A percentile compares a stretch with the other conserved stretches of the same genome.
These are phyloP conservation scores for Champsocephalus gunnari DNA, from an alignment of 2,797 vertebrate genomes.

Conservation along the genomic window DNA sequence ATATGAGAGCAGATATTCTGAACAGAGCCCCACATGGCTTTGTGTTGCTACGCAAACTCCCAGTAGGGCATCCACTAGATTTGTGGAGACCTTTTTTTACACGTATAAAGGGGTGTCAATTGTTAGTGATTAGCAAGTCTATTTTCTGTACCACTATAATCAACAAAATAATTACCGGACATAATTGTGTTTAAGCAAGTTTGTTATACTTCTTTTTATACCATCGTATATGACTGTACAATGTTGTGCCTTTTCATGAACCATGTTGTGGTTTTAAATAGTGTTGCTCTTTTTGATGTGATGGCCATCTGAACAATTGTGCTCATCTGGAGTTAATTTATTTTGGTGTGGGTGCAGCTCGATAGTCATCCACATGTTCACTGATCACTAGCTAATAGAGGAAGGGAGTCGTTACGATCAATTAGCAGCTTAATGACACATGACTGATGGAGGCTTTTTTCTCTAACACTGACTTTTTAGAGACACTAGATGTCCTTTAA, in stretches of 20 bases:
- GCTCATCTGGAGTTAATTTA: conserved; percentile 63
- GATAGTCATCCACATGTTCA: conserved; percentile 68
- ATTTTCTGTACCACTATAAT: conserved; percentile 32
- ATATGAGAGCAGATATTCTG: conserved; percentile 55
- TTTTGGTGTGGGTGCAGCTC: conserved; percentile 56
- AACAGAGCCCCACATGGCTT: conserved; percentile 49
- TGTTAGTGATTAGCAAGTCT: conserved; percentile 39
- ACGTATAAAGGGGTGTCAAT: background rate
- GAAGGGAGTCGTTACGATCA: conserved; percentile 46
- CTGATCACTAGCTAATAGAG: conserved; percentile 55
- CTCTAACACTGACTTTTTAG: conserved; percentile 14
- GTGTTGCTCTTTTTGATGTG: conserved; percentile 61
- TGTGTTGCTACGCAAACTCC: conserved; percentile 47
- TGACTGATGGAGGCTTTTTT: conserved; percentile 50
- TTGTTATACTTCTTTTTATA: background rate
- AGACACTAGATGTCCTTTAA: background rate
- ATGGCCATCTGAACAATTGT: conserved; percentile 66
- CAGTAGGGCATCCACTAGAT: conserved; percentile 23
- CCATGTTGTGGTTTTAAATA: conserved; percentile 47
- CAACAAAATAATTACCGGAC: conserved; percentile 3
- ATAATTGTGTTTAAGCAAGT: background rate
- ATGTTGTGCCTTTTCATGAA: background rate
- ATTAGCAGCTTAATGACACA: conserved; percentile 72
- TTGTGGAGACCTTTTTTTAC: conserved; percentile 19
- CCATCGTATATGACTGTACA: background rate